Base-by-base conservation (phyloP, 2,888 invertebrate species). In the Azorinus chamasolen region DNA sequence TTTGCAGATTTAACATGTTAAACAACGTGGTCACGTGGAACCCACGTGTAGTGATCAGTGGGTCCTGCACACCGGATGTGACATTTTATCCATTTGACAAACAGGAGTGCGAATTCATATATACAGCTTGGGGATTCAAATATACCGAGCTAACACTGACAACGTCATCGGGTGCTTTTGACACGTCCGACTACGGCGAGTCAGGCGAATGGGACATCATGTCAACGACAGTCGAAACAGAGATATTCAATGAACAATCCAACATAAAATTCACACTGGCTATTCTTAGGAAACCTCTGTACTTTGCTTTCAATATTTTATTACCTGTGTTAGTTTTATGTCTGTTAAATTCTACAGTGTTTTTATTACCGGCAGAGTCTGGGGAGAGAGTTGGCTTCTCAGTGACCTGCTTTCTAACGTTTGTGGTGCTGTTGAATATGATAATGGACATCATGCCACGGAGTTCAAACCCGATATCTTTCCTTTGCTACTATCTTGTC, bases 371-470 rank as follows among this genome's bases (percentile, higher is more conserved):
- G n/a, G 79, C 75, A 1, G 79, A 79, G 41, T 79, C 79, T 0
- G 79, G 79, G 6, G 79, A 79, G 43, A 37, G 79, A 12, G 79
- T 79, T n/a, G 79, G 79, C 4, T 79, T 79, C 64, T 79, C 79
- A 10, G 79, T 79, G n/a, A 79, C 79, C 3, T 79, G 79, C 27
- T 79, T 79, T 41, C 53, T 79, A 25, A 61, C 79, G 4, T 79
- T 79, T 37, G 68, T 72, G 51, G 79, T 79, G 0, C 53, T 79
- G 18, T 32, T 79, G 46, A 79, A 79, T 41, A 79, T 79, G 79
- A 79, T 79, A 16, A 79, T 79, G 79, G 79, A 79, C 43, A 79
- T 79, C 24, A 71, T 79, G 68, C 79, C 79, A 1, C 53, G 79
- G 2, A 75, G 75, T 37, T 79, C 79, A 1, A 75, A 45, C 41